A percentile compares a stretch with the other conserved stretches of the same genome.
These are phyloP conservation scores for Cyphomyrmex costatus DNA, from an alignment of 1,140 invertebrate genomes.

Conservation along the genomic window DNA sequence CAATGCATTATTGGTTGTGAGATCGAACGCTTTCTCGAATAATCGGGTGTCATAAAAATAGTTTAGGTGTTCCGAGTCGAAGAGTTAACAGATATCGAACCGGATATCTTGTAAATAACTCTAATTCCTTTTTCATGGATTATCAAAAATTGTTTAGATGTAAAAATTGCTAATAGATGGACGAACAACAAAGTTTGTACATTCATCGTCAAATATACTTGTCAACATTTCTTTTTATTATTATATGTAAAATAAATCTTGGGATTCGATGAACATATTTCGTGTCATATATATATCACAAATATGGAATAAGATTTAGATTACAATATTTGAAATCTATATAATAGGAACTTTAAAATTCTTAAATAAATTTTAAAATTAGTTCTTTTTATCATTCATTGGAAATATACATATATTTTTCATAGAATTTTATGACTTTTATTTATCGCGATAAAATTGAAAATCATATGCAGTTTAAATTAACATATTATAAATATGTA, in stretches of 20 bases:
- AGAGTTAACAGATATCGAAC: not conserved
- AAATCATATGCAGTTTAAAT: not conserved
- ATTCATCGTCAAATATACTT: not conserved
- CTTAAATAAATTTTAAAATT: not conserved
- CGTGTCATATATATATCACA: too few relatives aligned
- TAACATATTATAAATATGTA: not conserved
- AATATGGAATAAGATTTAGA: not conserved
- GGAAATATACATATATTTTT: not conserved
- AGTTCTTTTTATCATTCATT: not conserved
- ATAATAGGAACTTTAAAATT: not conserved
- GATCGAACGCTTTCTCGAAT: conserved; percentile 16
- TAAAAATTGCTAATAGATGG: not conserved
- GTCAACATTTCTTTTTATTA: not conserved
- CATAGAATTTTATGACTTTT: not conserved
- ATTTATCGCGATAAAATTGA: not conserved
- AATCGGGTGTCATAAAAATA: not conserved
- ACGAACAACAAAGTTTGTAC: not conserved
- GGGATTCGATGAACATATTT: too few relatives aligned
- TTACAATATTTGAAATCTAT: not conserved
- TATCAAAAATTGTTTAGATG: not conserved
- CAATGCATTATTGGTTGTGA: conserved; percentile 29
- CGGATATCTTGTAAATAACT: not conserved
- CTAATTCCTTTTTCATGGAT: not conserved
- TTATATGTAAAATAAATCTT: not conserved
- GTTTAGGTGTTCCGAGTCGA: not conserved